Base-by-base conservation (phyloP, 2,113 vertebrate species). In the Acrocephalus kingi region DNA sequence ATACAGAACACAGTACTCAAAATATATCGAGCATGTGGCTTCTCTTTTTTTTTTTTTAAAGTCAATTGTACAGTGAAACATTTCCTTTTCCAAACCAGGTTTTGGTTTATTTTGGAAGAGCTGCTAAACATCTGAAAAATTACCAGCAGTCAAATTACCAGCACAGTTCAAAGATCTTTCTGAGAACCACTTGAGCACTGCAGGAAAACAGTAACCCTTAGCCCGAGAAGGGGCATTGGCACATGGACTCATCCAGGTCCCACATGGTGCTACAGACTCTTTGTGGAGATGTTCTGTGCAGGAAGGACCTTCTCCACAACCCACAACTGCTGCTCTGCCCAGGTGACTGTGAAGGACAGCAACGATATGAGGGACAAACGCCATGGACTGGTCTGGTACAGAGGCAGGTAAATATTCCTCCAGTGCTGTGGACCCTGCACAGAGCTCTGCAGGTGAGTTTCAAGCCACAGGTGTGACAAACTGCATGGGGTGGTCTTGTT, bases 1-100 rank as follows among this genome's bases (percentile, higher is more conserved):
- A 98, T 98, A 98, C 97, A 98, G 97, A 97, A 90, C 81, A 94
- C 90, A 96, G 95, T 97, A 96, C 97, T 97, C 97, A 97, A 96
- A 96, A 95, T 97, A 97, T 96, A 97, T 95, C 66, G 96, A 98
- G 97, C 82, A 91, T 97, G 95, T 96, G 92, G 79, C 61, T 95
- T 95, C 96, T 97, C 94, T 97, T 66, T 75, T 13, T 88, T 6
- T 8, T 73, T 21, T 54, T 74, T 55, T 21, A 18, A 48, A 90
- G 68, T 94, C 82, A 94, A 58, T 92, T 43, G 62, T 88, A 89
- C 37, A 86, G 54, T 45, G 52, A 94, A 93, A 93, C 72, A 61
- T 87, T 92, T 95, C 67, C 56, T 93, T 92, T 77, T 48, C 76
- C 83, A 89, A 93, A 96, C 64, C 81, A 86, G 76, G 83, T 91